Conservation (phyloP, 2,113 vertebrate genomes). For the Anser brachyrhynchus region DNA sequence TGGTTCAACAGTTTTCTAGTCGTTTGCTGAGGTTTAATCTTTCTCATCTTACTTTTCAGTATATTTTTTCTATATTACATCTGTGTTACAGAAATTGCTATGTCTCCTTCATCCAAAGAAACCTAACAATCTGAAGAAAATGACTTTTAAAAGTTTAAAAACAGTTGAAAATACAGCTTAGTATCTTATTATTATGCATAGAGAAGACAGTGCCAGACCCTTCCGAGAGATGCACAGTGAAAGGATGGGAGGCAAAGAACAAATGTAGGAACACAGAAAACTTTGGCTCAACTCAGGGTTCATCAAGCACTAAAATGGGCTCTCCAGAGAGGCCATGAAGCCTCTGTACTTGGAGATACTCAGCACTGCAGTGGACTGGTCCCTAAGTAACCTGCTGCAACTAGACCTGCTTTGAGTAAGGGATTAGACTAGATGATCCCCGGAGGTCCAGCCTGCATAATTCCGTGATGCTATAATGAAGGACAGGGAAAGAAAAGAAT, state of each 20-base stretch:
- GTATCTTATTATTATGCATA: background rate
- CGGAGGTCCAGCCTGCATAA: background rate
- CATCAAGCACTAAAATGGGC: background rate
- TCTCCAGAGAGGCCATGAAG: background rate
- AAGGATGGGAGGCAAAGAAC: background rate
- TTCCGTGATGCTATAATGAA: background rate
- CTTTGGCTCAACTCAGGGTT: background rate
- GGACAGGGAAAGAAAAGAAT: background rate
- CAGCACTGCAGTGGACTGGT: background rate
- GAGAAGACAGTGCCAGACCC: background rate
- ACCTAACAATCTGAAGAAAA: background rate
- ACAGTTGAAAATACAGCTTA: background rate
- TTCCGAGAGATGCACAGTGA: background rate
- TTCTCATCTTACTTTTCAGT: background rate
- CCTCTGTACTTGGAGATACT: background rate
- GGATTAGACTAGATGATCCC: background rate
- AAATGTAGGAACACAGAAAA: background rate
- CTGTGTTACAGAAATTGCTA: background rate
- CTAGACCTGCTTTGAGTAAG: background rate
- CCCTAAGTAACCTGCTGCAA: background rate
- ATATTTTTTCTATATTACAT: background rate
- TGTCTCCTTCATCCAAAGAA: background rate
- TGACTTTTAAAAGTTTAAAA: background rate
- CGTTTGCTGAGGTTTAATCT: background rate
- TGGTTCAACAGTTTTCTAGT: background rate